phyloP scores from a whole-genome alignment of 2,797 vertebrate species.

The Halcyon chelicuti region DNA sequence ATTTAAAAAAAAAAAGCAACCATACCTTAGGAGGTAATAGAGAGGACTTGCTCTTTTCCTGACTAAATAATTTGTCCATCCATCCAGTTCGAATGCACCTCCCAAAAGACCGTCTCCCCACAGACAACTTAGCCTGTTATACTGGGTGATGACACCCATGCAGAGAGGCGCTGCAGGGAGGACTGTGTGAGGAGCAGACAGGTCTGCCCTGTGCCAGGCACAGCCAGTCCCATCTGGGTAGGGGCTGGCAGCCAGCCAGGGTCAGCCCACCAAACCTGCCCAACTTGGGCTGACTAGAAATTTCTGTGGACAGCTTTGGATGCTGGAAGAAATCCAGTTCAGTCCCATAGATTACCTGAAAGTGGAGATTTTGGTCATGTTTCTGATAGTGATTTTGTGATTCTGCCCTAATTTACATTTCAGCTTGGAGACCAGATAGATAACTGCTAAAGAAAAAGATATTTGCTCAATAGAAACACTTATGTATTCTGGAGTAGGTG shows the following conservation, averaged over 20 bases:
- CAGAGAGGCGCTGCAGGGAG: neutral
- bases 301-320: neutral
- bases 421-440: neutral
- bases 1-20: neutral
- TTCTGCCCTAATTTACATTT: neutral
- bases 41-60: neutral
- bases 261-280: neutral
- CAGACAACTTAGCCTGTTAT: neutral
- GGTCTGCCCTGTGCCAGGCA: neutral
- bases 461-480: neutral
- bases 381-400: neutral
- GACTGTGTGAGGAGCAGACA: rapidly evolving
- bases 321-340: neutral
- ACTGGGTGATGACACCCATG: neutral
- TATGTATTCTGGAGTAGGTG: neutral
- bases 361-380: neutral
- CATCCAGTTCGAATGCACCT: neutral
- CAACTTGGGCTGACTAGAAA: neutral
- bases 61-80: neutral
- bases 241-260: too few species aligned
- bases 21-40: neutral
- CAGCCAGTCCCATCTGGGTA: too few species aligned
- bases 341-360: neutral
- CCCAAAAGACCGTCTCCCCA: neutral
- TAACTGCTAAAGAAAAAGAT: neutral